Evolutionary conservation across 2,888 invertebrate genomes (phyloP).

Genomic region (Ectemnius lituratus): DNA sequence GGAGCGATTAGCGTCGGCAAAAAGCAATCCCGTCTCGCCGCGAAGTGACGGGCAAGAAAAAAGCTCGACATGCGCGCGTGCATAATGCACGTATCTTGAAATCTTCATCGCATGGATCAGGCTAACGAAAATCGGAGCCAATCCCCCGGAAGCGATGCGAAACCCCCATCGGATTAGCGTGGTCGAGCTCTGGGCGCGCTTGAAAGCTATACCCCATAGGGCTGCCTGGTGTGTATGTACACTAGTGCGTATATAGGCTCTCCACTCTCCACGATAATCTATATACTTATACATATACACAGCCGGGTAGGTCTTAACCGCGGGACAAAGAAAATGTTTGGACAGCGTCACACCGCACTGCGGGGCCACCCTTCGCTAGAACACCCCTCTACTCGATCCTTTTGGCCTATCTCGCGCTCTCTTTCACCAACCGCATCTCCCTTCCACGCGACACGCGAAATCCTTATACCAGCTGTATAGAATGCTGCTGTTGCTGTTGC

Average conservation of each 20-base stretch:
- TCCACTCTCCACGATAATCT: constrained; percentile 68
- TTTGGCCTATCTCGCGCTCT: constrained; percentile 21
- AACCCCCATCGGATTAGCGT: constrained; percentile 72
- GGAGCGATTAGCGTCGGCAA: constrained; percentile 14
- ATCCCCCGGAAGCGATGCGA: constrained; percentile 70
- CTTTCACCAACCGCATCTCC: background rate
- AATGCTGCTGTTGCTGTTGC: background rate
- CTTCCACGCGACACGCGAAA: constrained; percentile 8
- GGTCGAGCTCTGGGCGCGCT: constrained; percentile 54
- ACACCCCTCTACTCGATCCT: constrained; percentile 57
- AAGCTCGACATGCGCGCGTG: constrained; percentile 6
- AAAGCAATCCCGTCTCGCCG: background rate
- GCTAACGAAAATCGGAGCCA: constrained; percentile 60
- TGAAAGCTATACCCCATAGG: constrained; percentile 59
- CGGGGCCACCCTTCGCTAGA: constrained; percentile 66
- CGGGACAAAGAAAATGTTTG: constrained; percentile 78
- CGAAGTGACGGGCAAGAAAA: background rate
- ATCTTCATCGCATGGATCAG: constrained; percentile 64
- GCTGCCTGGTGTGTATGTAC: background rate
- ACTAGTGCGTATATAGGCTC: constrained; percentile 42
- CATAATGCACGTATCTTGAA: constrained; percentile 50
- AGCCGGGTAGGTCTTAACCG: constrained; percentile 74
- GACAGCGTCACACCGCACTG: constrained; percentile 75
- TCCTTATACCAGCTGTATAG: constrained; percentile 36
- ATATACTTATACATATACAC: constrained; percentile 45